These are phyloP conservation scores for Scelioninae gen. 2 DNA, from an alignment of 2,888 invertebrate genomes.

Conservation along the genomic window DNA sequence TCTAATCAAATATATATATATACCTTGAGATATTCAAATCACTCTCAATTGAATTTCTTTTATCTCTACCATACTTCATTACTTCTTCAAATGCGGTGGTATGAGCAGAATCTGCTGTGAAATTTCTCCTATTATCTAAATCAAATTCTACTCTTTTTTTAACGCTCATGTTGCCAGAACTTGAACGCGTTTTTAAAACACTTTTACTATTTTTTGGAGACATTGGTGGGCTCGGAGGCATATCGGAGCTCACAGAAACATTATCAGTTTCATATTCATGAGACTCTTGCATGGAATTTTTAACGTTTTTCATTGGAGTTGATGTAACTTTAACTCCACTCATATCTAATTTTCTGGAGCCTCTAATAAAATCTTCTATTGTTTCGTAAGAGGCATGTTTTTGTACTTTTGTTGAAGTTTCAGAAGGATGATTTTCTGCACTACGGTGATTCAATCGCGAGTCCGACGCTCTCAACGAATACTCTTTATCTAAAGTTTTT, in stretches of 20 bases:
- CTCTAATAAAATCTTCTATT: constrained; percentile 64
- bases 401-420: constrained; percentile 25
- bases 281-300: constrained; percentile 60
- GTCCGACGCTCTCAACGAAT: constrained; percentile 39
- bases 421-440: constrained; percentile 1
- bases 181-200: constrained; percentile 78
- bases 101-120: constrained; percentile 63
- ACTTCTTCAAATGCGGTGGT: constrained; percentile 52
- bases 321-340: constrained; percentile 60
- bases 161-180: constrained; percentile 77
- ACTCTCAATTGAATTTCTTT: constrained; percentile 75
- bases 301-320: constrained; percentile 60
- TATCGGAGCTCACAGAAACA: constrained; percentile 55
- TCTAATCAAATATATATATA: constrained; percentile 14
- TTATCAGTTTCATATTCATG: constrained; percentile 56
- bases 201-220: constrained; percentile 76
- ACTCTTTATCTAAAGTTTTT: constrained; percentile 35
- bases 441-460: constrained; percentile 22
- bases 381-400: constrained; percentile 63
- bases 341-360: constrained; percentile 45
- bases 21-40: constrained; percentile 79
- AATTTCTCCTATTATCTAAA: constrained; percentile 74
- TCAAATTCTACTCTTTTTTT: constrained; percentile 82
- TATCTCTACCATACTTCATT: constrained; percentile 47
- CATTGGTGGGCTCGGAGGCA: constrained; percentile 50